These are phyloP conservation scores for Micromussa lordhowensis DNA, from an alignment of 92 coral and sea anemone genomes.

Conservation along the genomic window DNA sequence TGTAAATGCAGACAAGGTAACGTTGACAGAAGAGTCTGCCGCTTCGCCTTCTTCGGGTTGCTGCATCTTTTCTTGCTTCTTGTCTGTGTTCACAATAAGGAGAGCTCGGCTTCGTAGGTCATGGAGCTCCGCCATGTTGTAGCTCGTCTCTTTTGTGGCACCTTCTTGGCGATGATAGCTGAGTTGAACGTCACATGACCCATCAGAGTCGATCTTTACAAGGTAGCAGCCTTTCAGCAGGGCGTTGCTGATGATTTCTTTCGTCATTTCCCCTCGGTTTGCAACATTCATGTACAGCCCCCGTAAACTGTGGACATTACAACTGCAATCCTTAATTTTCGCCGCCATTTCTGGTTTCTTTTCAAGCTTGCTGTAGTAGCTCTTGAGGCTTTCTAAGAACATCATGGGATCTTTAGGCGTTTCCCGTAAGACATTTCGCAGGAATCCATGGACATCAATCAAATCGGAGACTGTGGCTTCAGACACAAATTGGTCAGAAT, in stretches of 20 bases:
- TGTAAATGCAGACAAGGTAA: conserved; percentile 69
- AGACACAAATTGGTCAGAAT: conserved; percentile 93
- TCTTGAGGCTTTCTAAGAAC: conserved; percentile 44
- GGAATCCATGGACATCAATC: conserved; percentile 91
- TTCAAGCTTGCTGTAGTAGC: conserved; percentile 40
- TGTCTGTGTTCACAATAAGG: conserved; percentile 87
- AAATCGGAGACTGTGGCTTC: conserved; percentile 93
- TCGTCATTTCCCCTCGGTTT: conserved; percentile 93
- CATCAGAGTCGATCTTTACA: conserved; percentile 49
- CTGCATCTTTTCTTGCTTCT: conserved; percentile 30
- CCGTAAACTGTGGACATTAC: conserved; percentile 84
- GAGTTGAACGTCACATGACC: conserved; percentile 61
- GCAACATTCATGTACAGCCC: conserved; percentile 86
- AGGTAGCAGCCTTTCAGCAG: conserved; percentile 74
- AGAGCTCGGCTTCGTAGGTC: conserved; percentile 97
- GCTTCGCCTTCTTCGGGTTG: conserved; percentile 18
- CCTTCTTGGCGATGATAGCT: conserved; percentile 73
- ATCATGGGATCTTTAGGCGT: conserved; percentile 45
- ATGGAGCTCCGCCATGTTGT: conserved; percentile 79
- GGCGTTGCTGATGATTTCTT: conserved; percentile 81
- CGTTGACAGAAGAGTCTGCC: conserved; percentile 16
- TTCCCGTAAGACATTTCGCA: conserved; percentile 66
- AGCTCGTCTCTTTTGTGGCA: conserved; percentile 58
- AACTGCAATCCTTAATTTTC: conserved; percentile 77
- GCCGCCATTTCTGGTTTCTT: conserved; percentile 79